phyloP scores from a whole-genome alignment of 2,797 vertebrate species.

The Lateolabrax maculatus region DNA sequence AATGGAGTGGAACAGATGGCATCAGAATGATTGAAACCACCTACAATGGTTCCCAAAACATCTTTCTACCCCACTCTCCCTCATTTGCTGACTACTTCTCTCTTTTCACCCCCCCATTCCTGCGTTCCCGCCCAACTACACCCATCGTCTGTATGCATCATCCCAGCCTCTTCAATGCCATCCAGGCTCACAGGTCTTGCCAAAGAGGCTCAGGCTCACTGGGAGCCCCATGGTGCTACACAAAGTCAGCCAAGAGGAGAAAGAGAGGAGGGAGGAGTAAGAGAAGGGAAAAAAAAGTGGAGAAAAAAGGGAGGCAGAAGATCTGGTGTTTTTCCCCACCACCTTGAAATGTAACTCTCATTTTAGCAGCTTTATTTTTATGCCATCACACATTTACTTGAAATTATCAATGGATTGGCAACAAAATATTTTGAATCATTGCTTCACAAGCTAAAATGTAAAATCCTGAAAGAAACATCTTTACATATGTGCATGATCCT shows the following conservation, averaged over 20 bases:
- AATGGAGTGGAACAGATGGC: constrained; percentile 83
- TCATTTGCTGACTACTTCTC: constrained; percentile 27
- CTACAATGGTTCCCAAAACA: constrained; percentile 78
- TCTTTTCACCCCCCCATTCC: constrained; percentile 19
- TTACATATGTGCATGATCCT: neutral
- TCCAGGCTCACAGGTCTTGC: constrained; percentile 67
- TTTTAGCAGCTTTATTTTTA: constrained; percentile 29
- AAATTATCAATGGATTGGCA: neutral
- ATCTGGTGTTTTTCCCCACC: neutral
- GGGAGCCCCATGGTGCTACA: constrained; percentile 66
- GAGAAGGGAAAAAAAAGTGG: constrained; percentile 34
- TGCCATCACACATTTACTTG: neutral
- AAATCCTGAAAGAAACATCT: neutral
- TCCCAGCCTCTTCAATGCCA: constrained; percentile 61
- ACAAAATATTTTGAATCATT: neutral
- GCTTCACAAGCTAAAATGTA: constrained; percentile 3
- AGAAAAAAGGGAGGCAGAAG: constrained; percentile 12
- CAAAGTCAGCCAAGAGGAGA: constrained; percentile 81
- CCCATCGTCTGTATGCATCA: constrained; percentile 59
- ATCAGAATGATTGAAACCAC: constrained; percentile 80
- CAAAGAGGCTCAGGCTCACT: constrained; percentile 71
- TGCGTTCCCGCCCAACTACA: constrained; percentile 33
- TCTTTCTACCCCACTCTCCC: constrained; percentile 37
- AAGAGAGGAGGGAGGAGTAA: constrained; percentile 34
- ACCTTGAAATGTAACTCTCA: constrained; percentile 11